Base-by-base conservation (phyloP, 2,888 invertebrate species). In the Metellina segmentata region DNA sequence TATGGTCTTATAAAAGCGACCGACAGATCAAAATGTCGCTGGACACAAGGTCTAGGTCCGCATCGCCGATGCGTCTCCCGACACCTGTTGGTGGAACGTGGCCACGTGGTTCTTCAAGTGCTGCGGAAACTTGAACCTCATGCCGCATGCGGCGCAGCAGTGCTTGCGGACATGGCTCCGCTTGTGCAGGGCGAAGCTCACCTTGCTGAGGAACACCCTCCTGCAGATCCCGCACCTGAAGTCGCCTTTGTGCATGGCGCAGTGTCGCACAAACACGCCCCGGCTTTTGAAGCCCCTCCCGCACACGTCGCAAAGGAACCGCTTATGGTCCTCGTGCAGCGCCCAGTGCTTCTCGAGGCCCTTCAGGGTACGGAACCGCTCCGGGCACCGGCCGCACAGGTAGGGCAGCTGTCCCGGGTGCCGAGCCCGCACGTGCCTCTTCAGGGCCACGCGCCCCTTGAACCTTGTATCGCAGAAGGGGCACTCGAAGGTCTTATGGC, bases 221-320 rank as follows among this genome's bases (percentile, higher is more conserved):
- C 51, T 19, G n/a, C n/a, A n/a, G n/a, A n/a, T n/a, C 4, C 34
- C 34, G 34, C 34, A 34, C 34, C 34, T 34, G 34, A 4, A 1
- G 34, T 52, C 51, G 51, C 51, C 49, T 6, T n/a, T 16, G 19
- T 78, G 78, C 19, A 6, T n/a, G n/a, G 16, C 49, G 70, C 34
- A n/a, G 7, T 81, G 81, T 11, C n/a, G n/a, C 70, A 48, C 20
- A 7, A 81, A 70, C 8, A 34, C 70, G 8, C 4, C n/a, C n/a
- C n/a, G n/a, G n/a, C 16, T 69, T 49, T 70, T 13, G 70, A 69
- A 81, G 7, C 81, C 49, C 70, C 16, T 81, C 16, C 81, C 81
- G 51, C 81, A 81, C 6, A 7, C 81, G 70, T 7, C 51, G 16
- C 81, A 81, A 13, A 6, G 6, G n/a, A 19, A 70, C 48, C 49